phyloP scores from a whole-genome alignment of 1,140 invertebrate genomes.

The Lepidurus packardi region DNA sequence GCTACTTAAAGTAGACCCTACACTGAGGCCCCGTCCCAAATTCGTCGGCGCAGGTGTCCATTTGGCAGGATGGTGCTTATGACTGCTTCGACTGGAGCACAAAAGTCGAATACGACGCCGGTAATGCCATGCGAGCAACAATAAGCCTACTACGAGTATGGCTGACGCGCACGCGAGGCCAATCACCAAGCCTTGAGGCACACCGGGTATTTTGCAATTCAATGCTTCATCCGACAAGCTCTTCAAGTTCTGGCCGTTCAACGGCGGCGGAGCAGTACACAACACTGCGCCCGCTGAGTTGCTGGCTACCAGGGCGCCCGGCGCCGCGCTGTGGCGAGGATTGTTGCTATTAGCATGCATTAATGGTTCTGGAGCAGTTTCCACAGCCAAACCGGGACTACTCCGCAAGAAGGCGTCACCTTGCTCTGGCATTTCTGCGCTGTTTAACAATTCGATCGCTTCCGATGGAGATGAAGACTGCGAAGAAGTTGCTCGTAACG shows the following conservation, averaged over 20 bases:
- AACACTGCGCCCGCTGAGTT: slow-evolving; percentile 49
- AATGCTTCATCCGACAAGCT: slow-evolving; percentile 65
- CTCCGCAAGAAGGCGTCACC: neutral
- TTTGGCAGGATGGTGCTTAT: slow-evolving; percentile 31
- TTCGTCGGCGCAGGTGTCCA: slow-evolving; percentile 35
- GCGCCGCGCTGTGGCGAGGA: neutral
- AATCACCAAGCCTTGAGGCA: slow-evolving; percentile 68
- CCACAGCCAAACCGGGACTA: neutral
- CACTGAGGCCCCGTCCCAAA: slow-evolving; percentile 13
- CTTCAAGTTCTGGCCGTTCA: slow-evolving; percentile 61
- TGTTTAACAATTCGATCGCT: slow-evolving; percentile 24
- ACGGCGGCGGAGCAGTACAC: slow-evolving; percentile 62
- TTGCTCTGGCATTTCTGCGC: slow-evolving; percentile 23
- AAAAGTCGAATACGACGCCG: slow-evolving; percentile 67
- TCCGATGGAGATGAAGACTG: neutral
- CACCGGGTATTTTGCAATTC: slow-evolving; percentile 68
- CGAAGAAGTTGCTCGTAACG: slow-evolving; percentile 45
- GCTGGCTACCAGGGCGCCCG: slow-evolving; percentile 38
- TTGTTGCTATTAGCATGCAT: neutral
- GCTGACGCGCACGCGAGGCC: slow-evolving; percentile 63
- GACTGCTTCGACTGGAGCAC: slow-evolving; percentile 50
- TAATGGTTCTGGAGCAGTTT: neutral
- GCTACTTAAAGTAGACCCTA: slow-evolving; percentile 26
- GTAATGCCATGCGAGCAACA: slow-evolving; percentile 67
- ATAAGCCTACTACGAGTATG: slow-evolving; percentile 58